Percentiles rank a stretch among this genome's conserved stretches.
Conservation (phyloP, 2,797 vertebrate species). For the Basileuterus tristriatus region DNA sequence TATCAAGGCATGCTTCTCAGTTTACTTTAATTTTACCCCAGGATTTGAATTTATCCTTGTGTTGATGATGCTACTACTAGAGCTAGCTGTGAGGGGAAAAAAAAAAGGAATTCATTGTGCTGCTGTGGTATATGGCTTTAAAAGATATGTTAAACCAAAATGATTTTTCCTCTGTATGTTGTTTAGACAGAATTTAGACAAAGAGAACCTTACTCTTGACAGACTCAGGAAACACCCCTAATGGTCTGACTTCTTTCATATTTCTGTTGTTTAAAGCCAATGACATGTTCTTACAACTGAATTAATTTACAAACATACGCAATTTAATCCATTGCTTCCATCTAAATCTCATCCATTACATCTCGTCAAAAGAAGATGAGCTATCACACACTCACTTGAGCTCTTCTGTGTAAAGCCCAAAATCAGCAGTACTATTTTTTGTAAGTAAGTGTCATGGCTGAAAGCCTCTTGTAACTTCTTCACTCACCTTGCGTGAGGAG, state of each 20-base stretch:
- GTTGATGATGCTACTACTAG: neutral
- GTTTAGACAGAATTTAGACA: neutral
- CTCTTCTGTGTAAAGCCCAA: neutral
- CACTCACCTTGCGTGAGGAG: neutral
- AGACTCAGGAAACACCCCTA: neutral
- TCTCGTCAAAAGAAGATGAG: neutral
- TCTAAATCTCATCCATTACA: too few species aligned
- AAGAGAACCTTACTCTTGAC: neutral
- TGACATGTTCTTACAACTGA: neutral
- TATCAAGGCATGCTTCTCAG: neutral
- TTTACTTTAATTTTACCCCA: neutral
- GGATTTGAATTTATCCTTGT: neutral
- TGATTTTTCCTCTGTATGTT: neutral
- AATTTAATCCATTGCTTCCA: neutral
- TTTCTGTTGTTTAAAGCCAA: neutral
- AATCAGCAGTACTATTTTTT: neutral
- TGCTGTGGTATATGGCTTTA: neutral
- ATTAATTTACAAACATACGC: neutral
- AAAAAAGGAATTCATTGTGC: rapidly evolving
- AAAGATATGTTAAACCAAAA: neutral
- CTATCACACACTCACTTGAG: neutral
- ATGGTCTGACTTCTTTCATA: neutral
- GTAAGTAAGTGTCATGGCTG: neutral
- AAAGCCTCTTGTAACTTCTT: neutral
- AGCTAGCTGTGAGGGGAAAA: neutral